These are phyloP conservation scores for Corythoichthys haematopterus DNA, from an alignment of 2,113 vertebrate species.

Conservation along the genomic window DNA sequence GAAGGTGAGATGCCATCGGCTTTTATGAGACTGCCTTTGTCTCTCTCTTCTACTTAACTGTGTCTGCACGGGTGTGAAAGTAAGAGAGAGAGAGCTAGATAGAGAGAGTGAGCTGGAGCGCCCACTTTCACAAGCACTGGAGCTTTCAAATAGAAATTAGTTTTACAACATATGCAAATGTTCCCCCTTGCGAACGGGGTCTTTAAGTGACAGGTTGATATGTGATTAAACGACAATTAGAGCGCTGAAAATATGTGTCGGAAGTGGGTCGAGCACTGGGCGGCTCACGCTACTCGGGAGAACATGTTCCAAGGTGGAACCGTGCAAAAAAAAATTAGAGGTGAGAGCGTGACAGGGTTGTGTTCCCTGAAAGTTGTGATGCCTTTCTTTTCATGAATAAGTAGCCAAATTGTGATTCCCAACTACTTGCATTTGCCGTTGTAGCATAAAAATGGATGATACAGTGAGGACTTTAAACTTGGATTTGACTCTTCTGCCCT, in stretches of 20 bases:
- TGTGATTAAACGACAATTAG: slow-evolving; percentile 82
- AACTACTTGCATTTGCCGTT: not conserved
- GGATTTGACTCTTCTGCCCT: slow-evolving; percentile 33
- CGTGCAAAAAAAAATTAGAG: slow-evolving; percentile 69
- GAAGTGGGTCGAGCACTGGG: slow-evolving; percentile 70
- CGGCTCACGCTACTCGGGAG: slow-evolving; percentile 61
- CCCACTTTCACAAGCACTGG: slow-evolving; percentile 64
- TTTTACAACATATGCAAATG: slow-evolving; percentile 81
- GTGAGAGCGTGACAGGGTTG: slow-evolving; percentile 55
- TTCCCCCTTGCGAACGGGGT: slow-evolving; percentile 61
- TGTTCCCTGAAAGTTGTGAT: slow-evolving; percentile 57
- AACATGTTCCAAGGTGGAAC: slow-evolving; percentile 63
- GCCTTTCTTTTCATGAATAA: slow-evolving; percentile 39
- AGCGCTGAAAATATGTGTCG: slow-evolving; percentile 71
- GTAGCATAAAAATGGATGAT: slow-evolving; percentile 8
- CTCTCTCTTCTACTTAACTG: slow-evolving; percentile 34
- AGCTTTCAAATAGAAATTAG: slow-evolving; percentile 75
- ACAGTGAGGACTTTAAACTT: not conserved
- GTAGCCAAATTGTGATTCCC: not conserved
- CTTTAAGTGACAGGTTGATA: slow-evolving; percentile 82
- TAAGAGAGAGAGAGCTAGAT: slow-evolving; percentile 41
- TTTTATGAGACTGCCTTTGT: slow-evolving; percentile 11
- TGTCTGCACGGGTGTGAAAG: slow-evolving; percentile 53
- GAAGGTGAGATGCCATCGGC: slow-evolving; percentile 51
- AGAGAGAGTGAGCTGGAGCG: slow-evolving; percentile 42